phyloP scores from a whole-genome alignment of 2,113 vertebrate genomes.

The Myrmophylax atrothorax region DNA sequence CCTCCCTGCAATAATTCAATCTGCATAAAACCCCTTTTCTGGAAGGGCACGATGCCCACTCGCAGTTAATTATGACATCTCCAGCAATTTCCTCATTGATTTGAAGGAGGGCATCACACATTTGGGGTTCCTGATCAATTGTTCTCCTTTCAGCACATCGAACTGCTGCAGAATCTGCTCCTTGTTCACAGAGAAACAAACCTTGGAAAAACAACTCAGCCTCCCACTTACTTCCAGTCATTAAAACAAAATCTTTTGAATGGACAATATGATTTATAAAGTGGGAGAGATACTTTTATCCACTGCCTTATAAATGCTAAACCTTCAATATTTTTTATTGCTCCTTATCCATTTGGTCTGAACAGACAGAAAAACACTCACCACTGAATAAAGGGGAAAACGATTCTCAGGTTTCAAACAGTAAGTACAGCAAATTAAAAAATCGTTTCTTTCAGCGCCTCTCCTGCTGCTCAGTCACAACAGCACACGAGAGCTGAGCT shows the following conservation, averaged over 20 bases:
- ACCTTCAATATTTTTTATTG: slow-evolving; percentile 25
- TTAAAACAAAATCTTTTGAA: slow-evolving; percentile 26
- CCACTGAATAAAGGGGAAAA: neutral
- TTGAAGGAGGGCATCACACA: neutral
- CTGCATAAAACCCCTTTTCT: neutral
- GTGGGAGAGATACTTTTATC: neutral
- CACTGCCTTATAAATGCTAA: slow-evolving; percentile 19
- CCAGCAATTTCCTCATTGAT: neutral
- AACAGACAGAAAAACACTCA: neutral
- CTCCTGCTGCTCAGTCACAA: neutral
- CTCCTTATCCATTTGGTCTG: slow-evolving; percentile 8
- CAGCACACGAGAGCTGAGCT: neutral
- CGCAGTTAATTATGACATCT: neutral
- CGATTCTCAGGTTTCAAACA: slow-evolving; percentile 31
- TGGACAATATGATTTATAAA: slow-evolving; percentile 17
- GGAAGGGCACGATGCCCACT: neutral
- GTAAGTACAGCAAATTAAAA: slow-evolving; percentile 40
- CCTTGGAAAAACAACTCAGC: slow-evolving; percentile 29
- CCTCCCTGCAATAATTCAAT: neutral
- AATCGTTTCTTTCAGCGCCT: slow-evolving; percentile 24
- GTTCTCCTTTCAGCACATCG: neutral
- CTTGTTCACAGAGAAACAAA: neutral
- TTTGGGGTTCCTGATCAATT: slow-evolving; percentile 4
- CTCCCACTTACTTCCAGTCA: slow-evolving; percentile 29
- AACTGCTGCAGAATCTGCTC: neutral